These are phyloP conservation scores for Schizaphis graminum DNA, from an alignment of 2,888 invertebrate species.

Conservation along the genomic window DNA sequence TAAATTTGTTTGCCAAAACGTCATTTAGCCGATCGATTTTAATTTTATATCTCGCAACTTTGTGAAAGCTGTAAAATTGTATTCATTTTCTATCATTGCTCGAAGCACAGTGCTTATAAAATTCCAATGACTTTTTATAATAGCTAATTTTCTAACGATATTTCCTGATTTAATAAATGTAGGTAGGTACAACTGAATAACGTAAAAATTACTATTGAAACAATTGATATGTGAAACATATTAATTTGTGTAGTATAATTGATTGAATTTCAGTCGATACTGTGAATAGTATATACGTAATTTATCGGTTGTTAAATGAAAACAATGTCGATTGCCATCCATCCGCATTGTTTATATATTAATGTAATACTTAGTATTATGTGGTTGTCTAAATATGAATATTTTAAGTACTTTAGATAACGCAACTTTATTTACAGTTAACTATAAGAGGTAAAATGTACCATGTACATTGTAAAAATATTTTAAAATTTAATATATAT, in stretches of 20 bases:
- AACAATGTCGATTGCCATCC: background rate
- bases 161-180: background rate
- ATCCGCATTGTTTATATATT: background rate
- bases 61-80: constrained; percentile 69
- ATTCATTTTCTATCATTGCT: constrained; percentile 69
- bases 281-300: too few relatives aligned
- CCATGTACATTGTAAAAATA: background rate
- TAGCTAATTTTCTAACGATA: background rate
- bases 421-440: background rate
- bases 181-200: background rate
- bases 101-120: constrained; percentile 68
- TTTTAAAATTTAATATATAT: background rate
- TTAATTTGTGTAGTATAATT: background rate
- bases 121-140: constrained; percentile 69
- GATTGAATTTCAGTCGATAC: background rate
- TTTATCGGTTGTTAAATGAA: too few relatives aligned
- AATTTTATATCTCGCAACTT: background rate
- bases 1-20: background rate
- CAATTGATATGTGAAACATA: background rate
- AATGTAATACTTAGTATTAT: background rate
- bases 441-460: background rate
- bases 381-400: background rate
- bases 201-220: background rate
- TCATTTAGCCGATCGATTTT: background rate
- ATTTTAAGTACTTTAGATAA: background rate